These are phyloP conservation scores for Pemphredon lugubris DNA, from an alignment of 2,888 invertebrate genomes.

Conservation along the genomic window DNA sequence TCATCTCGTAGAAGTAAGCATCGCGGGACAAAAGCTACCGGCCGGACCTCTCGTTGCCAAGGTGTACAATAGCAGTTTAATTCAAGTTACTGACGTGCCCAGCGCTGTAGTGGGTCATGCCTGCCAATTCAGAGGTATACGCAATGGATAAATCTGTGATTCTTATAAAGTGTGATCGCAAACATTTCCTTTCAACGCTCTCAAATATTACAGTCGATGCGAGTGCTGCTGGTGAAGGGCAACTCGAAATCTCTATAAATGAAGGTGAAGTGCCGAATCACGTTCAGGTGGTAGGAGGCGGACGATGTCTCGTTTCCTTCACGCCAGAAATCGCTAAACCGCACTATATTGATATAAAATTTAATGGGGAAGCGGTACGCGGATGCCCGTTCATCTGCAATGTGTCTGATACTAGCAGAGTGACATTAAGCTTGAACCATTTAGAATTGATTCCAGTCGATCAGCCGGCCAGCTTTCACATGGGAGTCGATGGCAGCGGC, in stretches of 20 bases:
- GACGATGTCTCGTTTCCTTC: constrained; percentile 96
- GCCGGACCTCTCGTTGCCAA: constrained; percentile 96
- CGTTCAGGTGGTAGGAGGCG: constrained; percentile 97
- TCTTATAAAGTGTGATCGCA: not conserved
- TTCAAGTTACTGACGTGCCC: constrained; percentile 96
- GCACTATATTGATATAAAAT: constrained; percentile 97
- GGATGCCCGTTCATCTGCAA: constrained; percentile 95
- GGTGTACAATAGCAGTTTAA: constrained; percentile 96
- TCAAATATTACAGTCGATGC: constrained; percentile 91
- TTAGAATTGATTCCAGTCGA: constrained; percentile 93
- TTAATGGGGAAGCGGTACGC: constrained; percentile 96
- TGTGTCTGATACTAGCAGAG: constrained; percentile 90
- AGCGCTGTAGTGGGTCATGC: constrained; percentile 97
- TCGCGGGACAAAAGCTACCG: constrained; percentile 94
- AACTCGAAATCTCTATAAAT: constrained; percentile 99
- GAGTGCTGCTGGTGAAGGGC: constrained; percentile 98
- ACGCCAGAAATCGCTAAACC: constrained; percentile 95
- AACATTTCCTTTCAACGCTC: constrained; percentile 2
- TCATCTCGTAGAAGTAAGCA: constrained; percentile 94
- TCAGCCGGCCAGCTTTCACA: constrained; percentile 89
- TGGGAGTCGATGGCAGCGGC: constrained; percentile 87
- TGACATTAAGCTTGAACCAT: constrained; percentile 87
- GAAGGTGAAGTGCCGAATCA: constrained; percentile 99
- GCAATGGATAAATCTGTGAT: not conserved
- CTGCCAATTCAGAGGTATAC: constrained; percentile 95